Evolutionary conservation across 2,888 invertebrate species (phyloP), one percentile per base, ranked within the genome.

Genomic region (Dichetophora obliterata): DNA sequence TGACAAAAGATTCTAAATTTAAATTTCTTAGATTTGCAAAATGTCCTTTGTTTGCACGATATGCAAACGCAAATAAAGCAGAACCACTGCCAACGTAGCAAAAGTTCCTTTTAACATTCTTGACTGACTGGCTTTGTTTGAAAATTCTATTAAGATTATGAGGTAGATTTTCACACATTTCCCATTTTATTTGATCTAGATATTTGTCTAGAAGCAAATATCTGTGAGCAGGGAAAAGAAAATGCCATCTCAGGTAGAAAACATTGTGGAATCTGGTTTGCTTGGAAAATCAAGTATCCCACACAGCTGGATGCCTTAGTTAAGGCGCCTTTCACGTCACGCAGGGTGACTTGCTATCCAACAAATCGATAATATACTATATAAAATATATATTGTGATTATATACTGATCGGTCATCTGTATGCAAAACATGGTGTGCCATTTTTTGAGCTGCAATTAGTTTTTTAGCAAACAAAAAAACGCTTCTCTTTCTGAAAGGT

Each of bases 141-240:
- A 31, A 63, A 74, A 63, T 75, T 78, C 63, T 27, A 71, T 63
- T 52, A 71, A 50, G 76, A 76, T 76, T 78, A 66, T 75, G 75
- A 81, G 80, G 76, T 77, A 79, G 79, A 82, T 80, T 78, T 82
- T 82, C 81, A 78, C 81, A 82, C 80, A 82, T 80, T 81, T 80
- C 75, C 74, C 50, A 68, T 79, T 74, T 77, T 78, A 63, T 80
- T 79, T 81, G 80, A 77, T 79, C 80, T 80, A 79, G 72, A 75
- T 77, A 72, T 71, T 31, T 48, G 31, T 37, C 31, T 16, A n/a
- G n/a, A n/a, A n/a, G 57, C 31, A 31, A n/a, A 14, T 52, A 65
- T 19, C 14, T 52, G 19, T 19, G 48, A 31, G 16, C 65, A 9
- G 14, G 9, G 19, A 34, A 59, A 22, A 43, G n/a, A 52, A 27